These are phyloP conservation scores for Acipenser ruthenus DNA, from an alignment of 2,797 vertebrate genomes.

Conservation along the genomic window DNA sequence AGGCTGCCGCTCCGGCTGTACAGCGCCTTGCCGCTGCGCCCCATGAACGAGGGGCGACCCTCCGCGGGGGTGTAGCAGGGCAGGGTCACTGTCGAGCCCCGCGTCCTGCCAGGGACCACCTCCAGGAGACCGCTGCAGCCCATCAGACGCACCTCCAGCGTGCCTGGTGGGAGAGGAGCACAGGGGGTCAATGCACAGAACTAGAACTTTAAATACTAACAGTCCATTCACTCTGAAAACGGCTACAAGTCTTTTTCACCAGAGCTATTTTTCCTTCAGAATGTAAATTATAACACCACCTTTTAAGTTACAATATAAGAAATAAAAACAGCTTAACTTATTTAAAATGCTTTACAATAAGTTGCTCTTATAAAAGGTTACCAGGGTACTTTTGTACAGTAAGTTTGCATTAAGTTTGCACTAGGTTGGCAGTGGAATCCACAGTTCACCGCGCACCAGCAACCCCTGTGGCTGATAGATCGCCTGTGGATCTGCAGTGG, in stretches of 20 bases:
- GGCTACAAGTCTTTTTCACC: not conserved
- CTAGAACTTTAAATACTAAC: not conserved
- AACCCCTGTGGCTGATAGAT: too few species aligned
- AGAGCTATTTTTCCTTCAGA: too few species aligned
- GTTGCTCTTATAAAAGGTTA: too few species aligned
- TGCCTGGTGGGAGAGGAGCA: slow-evolving; percentile 51
- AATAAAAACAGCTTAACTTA: too few species aligned
- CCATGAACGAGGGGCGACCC: slow-evolving; percentile 66
- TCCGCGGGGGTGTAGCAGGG: slow-evolving; percentile 70
- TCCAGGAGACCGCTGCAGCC: slow-evolving; percentile 75
- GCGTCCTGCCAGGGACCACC: slow-evolving; percentile 70
- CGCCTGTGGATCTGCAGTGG: too few species aligned
- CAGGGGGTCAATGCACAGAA: not conserved
- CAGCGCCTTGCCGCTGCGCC: slow-evolving; percentile 67
- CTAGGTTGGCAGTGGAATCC: too few species aligned
- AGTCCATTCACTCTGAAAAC: not conserved
- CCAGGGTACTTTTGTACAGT: too few species aligned
- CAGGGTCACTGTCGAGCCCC: slow-evolving; percentile 51
- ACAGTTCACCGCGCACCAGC: too few species aligned
- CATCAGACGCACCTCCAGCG: slow-evolving; percentile 74
- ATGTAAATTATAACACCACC: too few species aligned
- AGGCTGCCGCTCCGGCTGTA: slow-evolving; percentile 79
- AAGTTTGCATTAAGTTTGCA: too few species aligned
- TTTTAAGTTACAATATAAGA: too few species aligned
- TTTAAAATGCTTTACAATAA: too few species aligned